A percentile compares a stretch with the other conserved stretches of the same genome.
phyloP scores from a whole-genome alignment of 2,797 vertebrate genomes.

The Sciurus carolinensis region DNA sequence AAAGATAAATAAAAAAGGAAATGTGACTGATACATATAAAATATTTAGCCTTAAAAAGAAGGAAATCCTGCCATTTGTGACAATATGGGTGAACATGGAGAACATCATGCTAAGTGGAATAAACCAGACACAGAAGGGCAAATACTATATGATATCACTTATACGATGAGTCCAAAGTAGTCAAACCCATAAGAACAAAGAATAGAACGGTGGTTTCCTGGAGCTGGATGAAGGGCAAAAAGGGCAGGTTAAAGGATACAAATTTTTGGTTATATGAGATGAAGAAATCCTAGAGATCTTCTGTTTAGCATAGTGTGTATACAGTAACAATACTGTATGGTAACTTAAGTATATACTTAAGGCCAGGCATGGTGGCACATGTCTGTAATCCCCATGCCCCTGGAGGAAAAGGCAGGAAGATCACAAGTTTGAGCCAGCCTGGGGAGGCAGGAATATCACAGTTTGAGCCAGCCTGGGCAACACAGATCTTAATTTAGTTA shows the following conservation, averaged over 20 bases:
- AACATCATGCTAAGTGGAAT: not conserved
- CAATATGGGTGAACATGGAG: not conserved
- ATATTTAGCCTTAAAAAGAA: not conserved
- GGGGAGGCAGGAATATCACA: too few species aligned
- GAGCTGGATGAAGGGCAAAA: not conserved
- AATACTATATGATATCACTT: not conserved
- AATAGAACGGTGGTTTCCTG: not conserved
- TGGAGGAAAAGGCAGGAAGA: too few species aligned
- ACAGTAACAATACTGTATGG: not conserved
- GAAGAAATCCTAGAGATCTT: not conserved
- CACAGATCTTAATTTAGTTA: not conserved
- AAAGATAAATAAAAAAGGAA: too few species aligned
- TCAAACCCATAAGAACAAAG: not conserved
- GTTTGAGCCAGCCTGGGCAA: too few species aligned
- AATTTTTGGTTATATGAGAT: not conserved
- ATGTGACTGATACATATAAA: not conserved
- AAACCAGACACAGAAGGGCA: not conserved
- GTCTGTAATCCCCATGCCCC: too few species aligned
- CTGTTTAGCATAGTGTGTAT: not conserved
- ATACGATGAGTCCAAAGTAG: not conserved
- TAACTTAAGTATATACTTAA: not conserved
- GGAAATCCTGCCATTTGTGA: not conserved
- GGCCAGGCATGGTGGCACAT: too few species aligned
- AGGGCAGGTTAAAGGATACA: not conserved
- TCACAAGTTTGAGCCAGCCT: too few species aligned